phyloP scores from a whole-genome alignment of 2,888 invertebrate species.

The Brachyopa scutellaris region DNA sequence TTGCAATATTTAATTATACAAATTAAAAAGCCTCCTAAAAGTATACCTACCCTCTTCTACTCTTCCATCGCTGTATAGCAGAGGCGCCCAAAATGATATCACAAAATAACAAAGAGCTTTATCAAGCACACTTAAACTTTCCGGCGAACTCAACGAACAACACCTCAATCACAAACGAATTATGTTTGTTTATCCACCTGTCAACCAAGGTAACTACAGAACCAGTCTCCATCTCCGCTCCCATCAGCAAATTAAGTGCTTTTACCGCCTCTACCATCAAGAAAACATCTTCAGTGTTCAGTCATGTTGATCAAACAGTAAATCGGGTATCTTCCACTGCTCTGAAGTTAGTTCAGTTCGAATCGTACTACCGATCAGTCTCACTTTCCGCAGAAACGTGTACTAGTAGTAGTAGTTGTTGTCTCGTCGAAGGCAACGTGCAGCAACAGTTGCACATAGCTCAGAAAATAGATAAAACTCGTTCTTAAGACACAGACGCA shows the following conservation, averaged over 20 bases:
- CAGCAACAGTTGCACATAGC: conserved; percentile 18
- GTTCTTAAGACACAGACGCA: conserved; percentile 38
- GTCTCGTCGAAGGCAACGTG: conserved; percentile 8
- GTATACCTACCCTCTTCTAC: not conserved
- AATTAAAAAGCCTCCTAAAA: too few species aligned
- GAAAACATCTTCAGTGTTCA: conserved; percentile 43
- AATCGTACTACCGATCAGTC: conserved; percentile 48
- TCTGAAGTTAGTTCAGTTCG: conserved; percentile 55
- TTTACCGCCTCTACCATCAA: conserved; percentile 30
- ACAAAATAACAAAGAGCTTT: not conserved
- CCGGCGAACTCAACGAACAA: conserved; percentile 25
- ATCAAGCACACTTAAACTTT: conserved; percentile 8
- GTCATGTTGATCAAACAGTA: conserved; percentile 21
- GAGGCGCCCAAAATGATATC: not conserved
- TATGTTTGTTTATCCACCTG: conserved; percentile 57
- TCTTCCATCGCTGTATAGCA: not conserved
- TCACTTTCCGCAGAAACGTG: conserved; percentile 13
- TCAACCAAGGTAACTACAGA: conserved; percentile 48
- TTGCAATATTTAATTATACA: too few species aligned
- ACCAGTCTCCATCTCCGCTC: conserved; percentile 52
- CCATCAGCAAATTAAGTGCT: conserved; percentile 39
- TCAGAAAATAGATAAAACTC: conserved; percentile 45
- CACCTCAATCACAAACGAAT: not conserved
- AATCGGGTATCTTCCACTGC: conserved; percentile 19
- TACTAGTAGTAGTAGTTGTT: not conserved